Evolutionary conservation across 2,888 invertebrate genomes (phyloP), one percentile per base, ranked within the genome.

Genomic region (Ophion ventricosus): DNA sequence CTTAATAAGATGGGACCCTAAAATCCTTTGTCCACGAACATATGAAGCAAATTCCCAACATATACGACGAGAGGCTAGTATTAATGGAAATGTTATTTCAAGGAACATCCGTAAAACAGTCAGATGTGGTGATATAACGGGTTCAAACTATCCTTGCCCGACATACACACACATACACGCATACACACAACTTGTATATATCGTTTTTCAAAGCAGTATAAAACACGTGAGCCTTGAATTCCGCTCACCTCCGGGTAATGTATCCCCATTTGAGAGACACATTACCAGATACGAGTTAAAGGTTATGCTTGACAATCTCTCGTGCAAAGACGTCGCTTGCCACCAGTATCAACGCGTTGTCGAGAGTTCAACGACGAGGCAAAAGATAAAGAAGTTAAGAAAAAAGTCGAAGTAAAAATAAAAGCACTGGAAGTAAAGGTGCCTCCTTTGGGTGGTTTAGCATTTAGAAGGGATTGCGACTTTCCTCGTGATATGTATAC

Each of bases 211-310:
- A 73, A 29, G 73, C 57, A 57, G 73, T 26, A 80, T 43, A 80
- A 64, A 57, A 66, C 64, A 66, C 64, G 74, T 72, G 78, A 80
- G 78, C 78, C 81, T 83, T 82, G 81, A 80, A 85, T 83, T 81
- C 81, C 85, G 72, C 80, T 78, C 79, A 84, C 81, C 84, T 84
- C 81, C 84, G 83, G 83, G 84, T 83, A 84, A 84, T 85, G 81
- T 85, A 85, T 85, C 74, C 76, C 79, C 80, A 75, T 84, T 85
- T 77, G 63, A 82, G 75, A 80, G 82, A 85, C 83, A 84, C 82
- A 83, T 85, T 84, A 82, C 78, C 78, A 82, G 80, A 83, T 82
- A 83, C 79, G 81, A 85, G 83, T 85, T 81, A 85, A 85, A 85
- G 83, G 83, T 82, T 84, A 81, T 82, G 82, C 84, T 82, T 76